A percentile compares a stretch with the other conserved stretches of the same genome.
phyloP scores from a whole-genome alignment of 2,113 vertebrate species.

The Odocoileus virginianus region DNA sequence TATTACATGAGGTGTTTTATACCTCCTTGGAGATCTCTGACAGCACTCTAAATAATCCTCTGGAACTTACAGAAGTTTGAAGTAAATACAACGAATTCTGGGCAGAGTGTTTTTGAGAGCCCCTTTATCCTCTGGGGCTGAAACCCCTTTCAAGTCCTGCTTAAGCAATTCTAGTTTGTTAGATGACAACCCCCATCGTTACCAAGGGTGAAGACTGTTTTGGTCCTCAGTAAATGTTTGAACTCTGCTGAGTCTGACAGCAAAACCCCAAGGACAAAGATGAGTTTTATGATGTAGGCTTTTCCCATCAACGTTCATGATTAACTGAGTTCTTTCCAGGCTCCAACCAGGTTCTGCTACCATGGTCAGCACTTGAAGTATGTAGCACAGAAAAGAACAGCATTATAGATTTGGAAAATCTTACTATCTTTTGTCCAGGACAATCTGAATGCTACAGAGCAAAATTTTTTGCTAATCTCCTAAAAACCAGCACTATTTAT shows the following conservation, averaged over 20 bases:
- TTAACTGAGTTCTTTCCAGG: slow-evolving; percentile 6
- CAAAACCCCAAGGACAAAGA: slow-evolving; percentile 52
- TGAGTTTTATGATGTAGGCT: slow-evolving; percentile 43
- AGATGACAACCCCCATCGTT: slow-evolving; percentile 22
- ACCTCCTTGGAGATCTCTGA: slow-evolving; percentile 32
- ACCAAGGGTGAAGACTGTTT: slow-evolving; percentile 37
- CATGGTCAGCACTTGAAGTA: slow-evolving; percentile 46
- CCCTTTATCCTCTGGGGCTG: slow-evolving; percentile 36
- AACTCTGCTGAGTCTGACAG: slow-evolving; percentile 49
- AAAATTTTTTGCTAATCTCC: background rate
- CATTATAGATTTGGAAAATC: background rate
- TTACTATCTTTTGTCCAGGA: slow-evolving; percentile 11
- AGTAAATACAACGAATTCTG: slow-evolving; percentile 31
- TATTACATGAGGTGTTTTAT: background rate
- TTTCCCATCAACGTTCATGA: slow-evolving; percentile 55
- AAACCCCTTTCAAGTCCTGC: slow-evolving; percentile 25
- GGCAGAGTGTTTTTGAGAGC: slow-evolving; percentile 35
- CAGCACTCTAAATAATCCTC: slow-evolving; percentile 45
- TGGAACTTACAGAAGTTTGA: slow-evolving; percentile 49
- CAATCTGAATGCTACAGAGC: background rate
- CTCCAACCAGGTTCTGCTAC: slow-evolving; percentile 30
- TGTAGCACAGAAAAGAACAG: background rate
- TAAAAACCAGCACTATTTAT: background rate
- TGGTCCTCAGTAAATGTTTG: slow-evolving; percentile 63
- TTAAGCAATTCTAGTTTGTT: background rate